Conservation (phyloP, 1,140 invertebrate genomes). For the Drosophila paulistorum region DNA sequence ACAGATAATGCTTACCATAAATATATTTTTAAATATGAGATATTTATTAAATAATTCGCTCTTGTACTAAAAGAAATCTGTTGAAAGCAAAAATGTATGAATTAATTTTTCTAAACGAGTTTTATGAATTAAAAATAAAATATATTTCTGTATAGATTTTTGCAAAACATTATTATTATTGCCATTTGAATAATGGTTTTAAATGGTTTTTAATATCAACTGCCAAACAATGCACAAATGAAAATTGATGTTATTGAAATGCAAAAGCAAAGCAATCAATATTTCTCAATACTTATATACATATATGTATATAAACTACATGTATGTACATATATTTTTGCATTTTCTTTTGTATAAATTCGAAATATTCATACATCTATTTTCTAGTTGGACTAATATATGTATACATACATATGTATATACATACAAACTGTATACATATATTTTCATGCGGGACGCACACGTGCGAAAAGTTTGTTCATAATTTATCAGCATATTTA, state of each 20-base stretch:
- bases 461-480: conserved; percentile 9
- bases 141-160: background rate
- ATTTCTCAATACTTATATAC: background rate
- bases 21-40: too few relatives aligned
- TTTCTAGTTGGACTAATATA: background rate
- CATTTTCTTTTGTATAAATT: too few relatives aligned
- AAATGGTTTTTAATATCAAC: background rate
- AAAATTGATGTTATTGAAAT: background rate
- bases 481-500: conserved; percentile 17
- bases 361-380: background rate
- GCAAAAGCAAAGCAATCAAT: conserved; percentile 4
- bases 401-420: background rate
- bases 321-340: background rate
- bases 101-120: background rate
- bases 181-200: background rate
- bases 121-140: background rate
- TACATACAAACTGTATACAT: too few relatives aligned
- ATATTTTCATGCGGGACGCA: background rate
- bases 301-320: background rate
- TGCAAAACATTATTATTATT: background rate
- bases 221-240: background rate
- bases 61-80: too few relatives aligned
- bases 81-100: background rate
- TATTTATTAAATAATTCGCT: too few relatives aligned
- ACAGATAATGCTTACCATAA: too few relatives aligned